These are phyloP conservation scores for Phymatocera aterrima DNA, from an alignment of 2,888 invertebrate species.

Conservation along the genomic window DNA sequence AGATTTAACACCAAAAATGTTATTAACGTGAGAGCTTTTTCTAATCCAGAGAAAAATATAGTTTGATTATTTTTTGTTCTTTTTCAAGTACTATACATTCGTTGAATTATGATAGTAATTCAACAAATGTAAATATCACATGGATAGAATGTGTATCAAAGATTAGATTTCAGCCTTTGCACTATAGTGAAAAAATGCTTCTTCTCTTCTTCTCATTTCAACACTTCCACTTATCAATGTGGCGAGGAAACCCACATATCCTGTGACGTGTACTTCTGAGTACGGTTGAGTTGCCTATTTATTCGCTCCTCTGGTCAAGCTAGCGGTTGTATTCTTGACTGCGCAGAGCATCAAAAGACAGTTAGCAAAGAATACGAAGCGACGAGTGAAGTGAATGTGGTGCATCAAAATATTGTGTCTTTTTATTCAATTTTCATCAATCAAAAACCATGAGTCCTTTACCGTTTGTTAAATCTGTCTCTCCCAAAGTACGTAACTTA, in stretches of 20 bases:
- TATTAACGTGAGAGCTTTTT: constrained; percentile 5
- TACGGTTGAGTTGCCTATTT: background rate
- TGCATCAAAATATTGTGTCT: background rate
- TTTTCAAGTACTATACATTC: background rate
- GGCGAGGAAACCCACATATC: constrained; percentile 20
- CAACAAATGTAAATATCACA: background rate
- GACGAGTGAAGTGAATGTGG: background rate
- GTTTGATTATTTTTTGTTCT: background rate
- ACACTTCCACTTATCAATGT: constrained; percentile 29
- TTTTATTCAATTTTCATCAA: too few relatives aligned
- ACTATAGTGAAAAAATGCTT: too few relatives aligned
- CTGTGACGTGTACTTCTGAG: background rate
- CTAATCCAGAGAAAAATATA: background rate
- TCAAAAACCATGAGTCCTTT: too few relatives aligned
- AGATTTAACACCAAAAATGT: constrained; percentile 3
- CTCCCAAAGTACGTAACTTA: too few relatives aligned
- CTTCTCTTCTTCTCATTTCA: background rate
- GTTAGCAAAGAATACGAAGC: background rate
- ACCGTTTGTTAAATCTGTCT: too few relatives aligned
- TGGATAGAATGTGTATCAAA: background rate
- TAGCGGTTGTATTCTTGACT: background rate
- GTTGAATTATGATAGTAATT: background rate
- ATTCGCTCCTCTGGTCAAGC: background rate
- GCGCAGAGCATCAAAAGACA: background rate
- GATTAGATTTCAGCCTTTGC: background rate